Evolutionary conservation across 2,888 invertebrate species (phyloP).

Genomic region (Campopleginae sp.): DNA sequence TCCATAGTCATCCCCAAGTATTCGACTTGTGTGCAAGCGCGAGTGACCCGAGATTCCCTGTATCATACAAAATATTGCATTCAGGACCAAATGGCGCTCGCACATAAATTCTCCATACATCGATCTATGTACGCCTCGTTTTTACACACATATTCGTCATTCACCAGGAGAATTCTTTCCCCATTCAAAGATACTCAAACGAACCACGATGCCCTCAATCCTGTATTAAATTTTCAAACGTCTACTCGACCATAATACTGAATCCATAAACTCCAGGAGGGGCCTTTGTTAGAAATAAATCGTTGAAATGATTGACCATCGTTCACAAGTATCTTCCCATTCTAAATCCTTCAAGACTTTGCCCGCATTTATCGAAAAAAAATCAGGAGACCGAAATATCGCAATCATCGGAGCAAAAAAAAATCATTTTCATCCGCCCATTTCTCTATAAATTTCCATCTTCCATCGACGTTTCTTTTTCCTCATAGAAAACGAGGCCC

Average conservation of each 20-base stretch:
- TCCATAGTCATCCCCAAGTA: slow-evolving; percentile 8
- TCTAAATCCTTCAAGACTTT: neutral
- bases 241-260: neutral
- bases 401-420: neutral
- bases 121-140: neutral
- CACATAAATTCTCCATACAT: slow-evolving; percentile 20
- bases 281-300: neutral
- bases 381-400: neutral
- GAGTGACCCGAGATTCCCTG: slow-evolving; percentile 15
- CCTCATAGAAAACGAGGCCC: neutral
- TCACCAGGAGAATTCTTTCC: neutral
- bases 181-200: neutral
- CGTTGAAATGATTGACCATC: neutral
- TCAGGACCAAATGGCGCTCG: slow-evolving; percentile 2
- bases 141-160: neutral
- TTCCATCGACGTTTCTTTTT: neutral
- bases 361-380: neutral
- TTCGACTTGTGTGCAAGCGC: slow-evolving; percentile 14
- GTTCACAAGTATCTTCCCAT: neutral
- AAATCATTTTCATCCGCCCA: neutral
- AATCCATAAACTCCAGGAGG: neutral
- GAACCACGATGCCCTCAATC: neutral
- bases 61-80: slow-evolving; percentile 17
- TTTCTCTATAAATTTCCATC: neutral
- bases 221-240: neutral